Conservation (phyloP, 2,888 invertebrate genomes). For the Mesorhabditis spiculigera region DNA sequence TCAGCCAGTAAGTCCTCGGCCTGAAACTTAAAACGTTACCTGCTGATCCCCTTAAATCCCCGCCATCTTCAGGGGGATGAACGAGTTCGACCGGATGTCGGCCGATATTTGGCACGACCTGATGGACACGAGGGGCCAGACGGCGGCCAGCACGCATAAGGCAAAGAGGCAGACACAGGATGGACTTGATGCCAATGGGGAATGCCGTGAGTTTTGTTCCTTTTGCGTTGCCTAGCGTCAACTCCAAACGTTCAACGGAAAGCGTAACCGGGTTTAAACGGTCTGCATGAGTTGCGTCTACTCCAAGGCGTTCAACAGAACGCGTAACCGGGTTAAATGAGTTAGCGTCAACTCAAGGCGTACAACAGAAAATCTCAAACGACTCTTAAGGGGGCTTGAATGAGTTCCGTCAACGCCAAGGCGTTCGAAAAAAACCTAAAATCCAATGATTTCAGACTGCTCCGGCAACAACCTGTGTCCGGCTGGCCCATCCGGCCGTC, state of each 20-base stretch:
- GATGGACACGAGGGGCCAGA: background rate
- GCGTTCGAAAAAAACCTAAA: no score
- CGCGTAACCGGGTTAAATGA: no score
- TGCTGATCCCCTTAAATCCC: background rate
- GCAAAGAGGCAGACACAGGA: background rate
- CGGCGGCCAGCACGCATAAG: background rate
- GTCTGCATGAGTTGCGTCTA: no score
- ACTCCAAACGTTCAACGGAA: no score
- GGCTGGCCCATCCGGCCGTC: background rate
- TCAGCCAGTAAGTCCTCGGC: background rate
- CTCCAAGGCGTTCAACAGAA: no score
- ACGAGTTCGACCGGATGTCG: background rate
- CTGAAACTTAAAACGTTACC: background rate
- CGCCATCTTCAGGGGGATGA: background rate
- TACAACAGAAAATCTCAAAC: no score
- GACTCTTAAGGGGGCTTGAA: no score
- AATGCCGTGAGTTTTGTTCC: background rate
- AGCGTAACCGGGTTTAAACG: no score
- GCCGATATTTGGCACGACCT: background rate
- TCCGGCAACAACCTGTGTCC: background rate
- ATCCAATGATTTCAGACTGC: background rate
- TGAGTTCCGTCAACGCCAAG: no score
- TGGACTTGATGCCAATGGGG: background rate
- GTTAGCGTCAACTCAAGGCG: no score
- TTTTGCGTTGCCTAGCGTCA: no score